Evolutionary conservation across 2,113 vertebrate genomes (phyloP).

Genomic region (Rattus rattus): DNA sequence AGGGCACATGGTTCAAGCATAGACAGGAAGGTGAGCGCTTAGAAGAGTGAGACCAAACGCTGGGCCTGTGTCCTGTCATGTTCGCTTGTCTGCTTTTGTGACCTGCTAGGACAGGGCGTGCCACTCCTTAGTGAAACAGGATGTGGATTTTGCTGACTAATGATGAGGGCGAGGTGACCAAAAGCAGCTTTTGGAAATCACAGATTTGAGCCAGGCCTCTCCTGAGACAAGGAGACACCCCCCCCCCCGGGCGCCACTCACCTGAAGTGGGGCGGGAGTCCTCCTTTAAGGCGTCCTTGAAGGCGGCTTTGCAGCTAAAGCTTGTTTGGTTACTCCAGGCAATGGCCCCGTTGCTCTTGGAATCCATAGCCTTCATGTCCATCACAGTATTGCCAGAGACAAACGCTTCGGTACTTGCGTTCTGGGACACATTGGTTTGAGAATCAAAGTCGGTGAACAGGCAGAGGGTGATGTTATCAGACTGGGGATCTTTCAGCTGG

Average conservation of each 20-base stretch:
- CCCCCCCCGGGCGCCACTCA: constrained; percentile 19
- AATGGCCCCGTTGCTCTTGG: constrained; percentile 66
- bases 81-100: neutral
- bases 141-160: neutral
- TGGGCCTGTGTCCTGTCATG: neutral
- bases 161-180: neutral
- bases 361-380: constrained; percentile 38
- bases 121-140: neutral
- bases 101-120: neutral
- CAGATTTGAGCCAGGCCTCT: neutral
- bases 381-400: neutral
- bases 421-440: accelerated
- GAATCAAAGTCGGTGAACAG: constrained; percentile 70
- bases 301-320: accelerated
- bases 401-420: accelerated
- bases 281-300: accelerated
- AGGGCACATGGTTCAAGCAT: neutral
- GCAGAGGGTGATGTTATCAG: constrained; percentile 29
- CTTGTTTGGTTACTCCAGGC: neutral
- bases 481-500: constrained; percentile 31
- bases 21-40: neutral
- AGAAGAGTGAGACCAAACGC: neutral
- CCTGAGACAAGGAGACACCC: neutral
- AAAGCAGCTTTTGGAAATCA: neutral
- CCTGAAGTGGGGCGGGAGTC: accelerated